Conservation (phyloP, 2,113 vertebrate species). For the Orcinus orca region DNA sequence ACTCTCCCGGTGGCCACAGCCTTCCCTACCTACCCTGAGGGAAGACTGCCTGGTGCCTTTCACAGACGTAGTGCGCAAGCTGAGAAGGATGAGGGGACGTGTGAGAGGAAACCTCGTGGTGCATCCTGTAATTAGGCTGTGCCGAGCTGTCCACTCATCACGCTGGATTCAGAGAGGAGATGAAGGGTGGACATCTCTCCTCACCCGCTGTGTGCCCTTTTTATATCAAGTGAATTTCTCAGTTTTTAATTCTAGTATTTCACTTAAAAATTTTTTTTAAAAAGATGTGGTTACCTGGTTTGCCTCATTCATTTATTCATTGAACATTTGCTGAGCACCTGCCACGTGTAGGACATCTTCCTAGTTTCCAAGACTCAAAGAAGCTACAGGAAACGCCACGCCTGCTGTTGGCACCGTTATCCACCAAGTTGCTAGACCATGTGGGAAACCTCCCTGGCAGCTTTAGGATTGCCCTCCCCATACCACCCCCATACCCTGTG, state of each 20-base stretch:
- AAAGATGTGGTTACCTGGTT: neutral
- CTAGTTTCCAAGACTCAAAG: neutral
- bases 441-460: neutral
- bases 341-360: fast-evolving
- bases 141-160: fast-evolving
- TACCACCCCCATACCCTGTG: neutral
- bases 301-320: neutral
- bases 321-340: neutral
- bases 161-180: neutral
- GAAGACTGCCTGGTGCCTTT: too few relatives aligned
- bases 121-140: fast-evolving
- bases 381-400: neutral
- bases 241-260: neutral
- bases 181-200: fast-evolving
- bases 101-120: fast-evolving
- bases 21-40: neutral
- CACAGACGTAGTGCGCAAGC: fast-evolving
- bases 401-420: too few relatives aligned
- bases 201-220: neutral
- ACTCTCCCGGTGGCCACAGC: neutral
- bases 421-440: neutral
- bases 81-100: neutral
- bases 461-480: neutral
- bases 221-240: neutral
- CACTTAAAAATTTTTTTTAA: neutral